Evolutionary conservation across 2,797 vertebrate genomes (phyloP).

Genomic region (Chelon labrosus): DNA sequence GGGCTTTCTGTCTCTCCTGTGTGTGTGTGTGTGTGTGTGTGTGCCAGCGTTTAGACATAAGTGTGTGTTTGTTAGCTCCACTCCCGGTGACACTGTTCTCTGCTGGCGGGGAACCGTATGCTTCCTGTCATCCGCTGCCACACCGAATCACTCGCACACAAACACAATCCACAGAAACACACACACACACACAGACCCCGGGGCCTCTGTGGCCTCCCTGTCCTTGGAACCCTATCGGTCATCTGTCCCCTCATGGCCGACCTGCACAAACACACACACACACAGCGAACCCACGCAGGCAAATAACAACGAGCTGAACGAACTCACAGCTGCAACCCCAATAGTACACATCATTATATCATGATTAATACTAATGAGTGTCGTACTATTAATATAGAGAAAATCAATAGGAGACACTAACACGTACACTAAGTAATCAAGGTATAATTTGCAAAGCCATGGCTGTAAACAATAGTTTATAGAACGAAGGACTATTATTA

Average conservation of each 20-base stretch:
- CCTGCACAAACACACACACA: slow-evolving; percentile 29
- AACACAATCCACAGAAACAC: slow-evolving; percentile 26
- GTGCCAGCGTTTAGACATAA: slow-evolving; percentile 22
- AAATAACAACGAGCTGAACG: slow-evolving; percentile 31
- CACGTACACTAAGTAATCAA: no score
- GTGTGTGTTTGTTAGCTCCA: slow-evolving; percentile 44
- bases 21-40: slow-evolving; percentile 4
- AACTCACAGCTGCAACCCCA: slow-evolving; percentile 22
- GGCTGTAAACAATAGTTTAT: no score
- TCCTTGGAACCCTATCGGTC: slow-evolving; percentile 77
- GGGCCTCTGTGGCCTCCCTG: slow-evolving; percentile 54
- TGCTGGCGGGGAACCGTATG: slow-evolving; percentile 74
- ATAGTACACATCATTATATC: slow-evolving; percentile 43
- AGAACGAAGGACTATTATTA: no score
- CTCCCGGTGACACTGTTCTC: slow-evolving; percentile 61
- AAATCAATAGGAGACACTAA: slow-evolving; percentile 1
- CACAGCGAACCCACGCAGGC: slow-evolving; percentile 26
- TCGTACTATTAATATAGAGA: background rate
- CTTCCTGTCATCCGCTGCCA: slow-evolving; percentile 76
- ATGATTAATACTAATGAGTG: background rate
- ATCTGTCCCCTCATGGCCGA: slow-evolving; percentile 66
- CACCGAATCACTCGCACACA: slow-evolving; percentile 61
- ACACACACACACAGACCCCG: slow-evolving; percentile 32
- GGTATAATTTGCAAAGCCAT: no score
- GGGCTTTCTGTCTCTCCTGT: background rate